These are phyloP conservation scores for Lasioglossum marginatum DNA, from an alignment of 2,888 invertebrate genomes.

Conservation along the genomic window DNA sequence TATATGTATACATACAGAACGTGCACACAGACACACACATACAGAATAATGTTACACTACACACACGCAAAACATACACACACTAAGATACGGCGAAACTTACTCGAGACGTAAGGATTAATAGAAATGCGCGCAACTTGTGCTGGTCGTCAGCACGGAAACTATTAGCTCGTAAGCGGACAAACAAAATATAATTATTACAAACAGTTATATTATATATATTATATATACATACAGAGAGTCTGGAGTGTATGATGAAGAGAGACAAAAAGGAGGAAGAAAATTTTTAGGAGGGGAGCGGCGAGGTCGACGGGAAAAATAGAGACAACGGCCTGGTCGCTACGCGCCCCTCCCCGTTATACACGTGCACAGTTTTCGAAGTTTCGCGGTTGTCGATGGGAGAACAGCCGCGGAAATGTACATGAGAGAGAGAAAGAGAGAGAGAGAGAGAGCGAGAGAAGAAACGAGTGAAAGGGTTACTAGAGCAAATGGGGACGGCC, in stretches of 20 bases:
- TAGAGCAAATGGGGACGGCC: not conserved
- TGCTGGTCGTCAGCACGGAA: constrained; percentile 84
- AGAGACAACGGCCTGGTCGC: not conserved
- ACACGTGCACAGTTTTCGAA: constrained; percentile 64
- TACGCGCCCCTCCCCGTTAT: constrained; percentile 35
- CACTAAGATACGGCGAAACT: constrained; percentile 52
- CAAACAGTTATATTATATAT: constrained; percentile 84
- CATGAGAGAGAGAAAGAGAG: not conserved
- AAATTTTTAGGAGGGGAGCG: constrained; percentile 31
- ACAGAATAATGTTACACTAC: constrained; percentile 9
- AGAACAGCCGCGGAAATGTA: constrained; percentile 71
- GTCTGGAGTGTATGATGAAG: constrained; percentile 77
- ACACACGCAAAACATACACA: constrained; percentile 55
- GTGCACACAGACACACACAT: not conserved
- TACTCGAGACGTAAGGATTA: constrained; percentile 61
- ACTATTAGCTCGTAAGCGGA: constrained; percentile 84
- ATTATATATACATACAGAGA: constrained; percentile 84
- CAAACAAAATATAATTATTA: constrained; percentile 84
- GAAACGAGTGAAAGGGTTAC: constrained; percentile 3
- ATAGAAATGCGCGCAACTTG: constrained; percentile 79
- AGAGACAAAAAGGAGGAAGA: constrained; percentile 38
- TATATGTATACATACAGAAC: not conserved
- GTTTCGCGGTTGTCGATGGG: not conserved
- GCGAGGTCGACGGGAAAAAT: not conserved
- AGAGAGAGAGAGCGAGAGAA: not conserved